Conservation (phyloP, 2,797 vertebrate species). For the Anisognathus igniventris region DNA sequence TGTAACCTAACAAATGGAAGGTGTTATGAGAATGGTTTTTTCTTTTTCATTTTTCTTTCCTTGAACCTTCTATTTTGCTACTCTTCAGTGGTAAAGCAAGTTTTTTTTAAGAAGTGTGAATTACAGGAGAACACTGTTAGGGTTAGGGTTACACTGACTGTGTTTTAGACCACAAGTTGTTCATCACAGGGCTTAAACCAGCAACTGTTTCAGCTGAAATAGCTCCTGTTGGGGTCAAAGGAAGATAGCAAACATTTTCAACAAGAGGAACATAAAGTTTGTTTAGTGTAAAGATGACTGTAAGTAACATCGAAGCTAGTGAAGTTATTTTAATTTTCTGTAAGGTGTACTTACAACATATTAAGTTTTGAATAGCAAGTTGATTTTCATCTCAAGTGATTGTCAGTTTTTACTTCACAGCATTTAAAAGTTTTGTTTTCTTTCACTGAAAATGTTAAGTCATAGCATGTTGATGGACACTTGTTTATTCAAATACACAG, state of each 20-base stretch:
- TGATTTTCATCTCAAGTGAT: background rate
- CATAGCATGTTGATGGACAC: background rate
- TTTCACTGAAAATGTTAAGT: background rate
- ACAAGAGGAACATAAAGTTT: background rate
- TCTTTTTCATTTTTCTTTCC: rapidly evolving
- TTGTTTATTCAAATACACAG: background rate
- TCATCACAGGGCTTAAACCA: background rate
- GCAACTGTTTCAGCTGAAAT: background rate
- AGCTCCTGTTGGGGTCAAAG: background rate
- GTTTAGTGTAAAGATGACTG: background rate
- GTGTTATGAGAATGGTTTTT: background rate
- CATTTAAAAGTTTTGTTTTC: background rate
- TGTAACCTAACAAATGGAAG: background rate
- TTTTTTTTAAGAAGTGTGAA: background rate
- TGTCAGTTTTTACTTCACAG: background rate
- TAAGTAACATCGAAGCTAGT: background rate
- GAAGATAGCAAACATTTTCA: background rate
- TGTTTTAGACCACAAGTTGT: background rate
- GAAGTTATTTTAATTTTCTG: background rate
- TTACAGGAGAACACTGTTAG: background rate
- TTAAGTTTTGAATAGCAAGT: background rate
- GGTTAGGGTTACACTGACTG: no score
- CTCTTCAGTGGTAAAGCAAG: background rate
- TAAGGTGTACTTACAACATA: background rate
- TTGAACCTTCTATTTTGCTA: background rate